These are phyloP conservation scores for Pardosa pseudoannulata DNA, from an alignment of 2,888 invertebrate species.

Conservation along the genomic window DNA sequence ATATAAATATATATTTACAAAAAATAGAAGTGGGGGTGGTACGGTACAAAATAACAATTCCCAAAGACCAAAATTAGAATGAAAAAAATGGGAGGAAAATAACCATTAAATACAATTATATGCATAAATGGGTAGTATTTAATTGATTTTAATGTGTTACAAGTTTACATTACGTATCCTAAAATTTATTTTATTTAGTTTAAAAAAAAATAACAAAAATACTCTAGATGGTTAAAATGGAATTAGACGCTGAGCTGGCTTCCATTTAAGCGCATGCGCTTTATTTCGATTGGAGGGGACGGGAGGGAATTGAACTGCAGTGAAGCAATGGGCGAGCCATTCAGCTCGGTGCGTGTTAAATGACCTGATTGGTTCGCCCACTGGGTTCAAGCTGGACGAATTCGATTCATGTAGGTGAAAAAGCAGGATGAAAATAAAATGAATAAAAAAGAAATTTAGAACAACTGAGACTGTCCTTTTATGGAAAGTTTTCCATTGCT, in stretches of 20 bases:
- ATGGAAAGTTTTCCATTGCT: background rate
- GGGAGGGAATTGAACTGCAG: constrained; percentile 23
- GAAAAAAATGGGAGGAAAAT: no score
- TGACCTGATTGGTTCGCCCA: constrained; percentile 43
- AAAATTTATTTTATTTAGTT: no score
- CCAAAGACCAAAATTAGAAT: no score
- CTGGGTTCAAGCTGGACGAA: constrained; percentile 7
- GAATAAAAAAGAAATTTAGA: background rate
- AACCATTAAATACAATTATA: no score
- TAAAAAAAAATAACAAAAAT: no score
- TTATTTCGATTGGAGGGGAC: background rate
- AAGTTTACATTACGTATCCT: no score
- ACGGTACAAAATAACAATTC: no score
- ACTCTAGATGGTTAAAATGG: no score
- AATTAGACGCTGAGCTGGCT: constrained; percentile 32
- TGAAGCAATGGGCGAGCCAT: constrained; percentile 34
- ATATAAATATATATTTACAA: no score
- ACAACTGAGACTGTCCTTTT: background rate
- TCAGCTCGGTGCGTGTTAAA: constrained; percentile 16
- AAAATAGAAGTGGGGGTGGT: no score
- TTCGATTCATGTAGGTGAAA: constrained; percentile 2
- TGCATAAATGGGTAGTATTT: no score
- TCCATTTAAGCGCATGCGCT: constrained; percentile 28
- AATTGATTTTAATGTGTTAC: no score
- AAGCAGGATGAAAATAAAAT: background rate